phyloP scores from a whole-genome alignment of 2,888 invertebrate genomes.

The Mechanitis mazaeus region DNA sequence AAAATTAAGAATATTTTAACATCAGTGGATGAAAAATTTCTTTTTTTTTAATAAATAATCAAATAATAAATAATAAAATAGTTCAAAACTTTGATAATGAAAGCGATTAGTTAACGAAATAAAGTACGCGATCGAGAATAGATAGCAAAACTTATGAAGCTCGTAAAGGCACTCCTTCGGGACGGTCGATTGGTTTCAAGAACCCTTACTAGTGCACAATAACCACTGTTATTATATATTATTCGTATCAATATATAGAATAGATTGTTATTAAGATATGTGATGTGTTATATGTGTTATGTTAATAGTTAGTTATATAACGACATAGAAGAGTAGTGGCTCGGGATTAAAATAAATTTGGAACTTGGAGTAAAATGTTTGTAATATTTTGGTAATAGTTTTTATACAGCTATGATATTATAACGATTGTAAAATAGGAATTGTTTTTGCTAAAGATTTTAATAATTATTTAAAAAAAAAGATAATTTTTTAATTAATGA shows the following conservation, averaged over 20 bases:
- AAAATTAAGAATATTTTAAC: slow-evolving; percentile 41
- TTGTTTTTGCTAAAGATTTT: too few species aligned
- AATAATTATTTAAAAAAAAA: too few species aligned
- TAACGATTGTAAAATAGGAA: too few species aligned
- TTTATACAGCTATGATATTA: too few species aligned
- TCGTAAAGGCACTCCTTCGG: slow-evolving; percentile 13
- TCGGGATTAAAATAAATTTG: too few species aligned
- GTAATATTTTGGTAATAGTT: too few species aligned
- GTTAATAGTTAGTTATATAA: too few species aligned
- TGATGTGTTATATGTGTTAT: neutral
- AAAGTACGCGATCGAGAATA: slow-evolving; percentile 11
- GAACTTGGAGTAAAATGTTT: too few species aligned
- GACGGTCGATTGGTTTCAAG: slow-evolving; percentile 18
- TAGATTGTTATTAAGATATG: neutral
- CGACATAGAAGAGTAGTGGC: too few species aligned
- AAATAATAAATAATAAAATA: slow-evolving; percentile 8
- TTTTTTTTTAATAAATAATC: neutral
- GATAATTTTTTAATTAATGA: too few species aligned
- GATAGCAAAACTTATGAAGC: slow-evolving; percentile 16
- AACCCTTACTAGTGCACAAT: slow-evolving; percentile 16
- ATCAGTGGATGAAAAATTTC: neutral
- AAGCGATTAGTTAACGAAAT: neutral
- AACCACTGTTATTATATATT: slow-evolving; percentile 8
- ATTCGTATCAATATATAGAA: neutral
- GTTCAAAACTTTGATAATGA: too few species aligned